Percentiles rank a stretch among this genome's conserved stretches.
Conservation (phyloP, 2,888 invertebrate species). For the Cephus sareptanus region DNA sequence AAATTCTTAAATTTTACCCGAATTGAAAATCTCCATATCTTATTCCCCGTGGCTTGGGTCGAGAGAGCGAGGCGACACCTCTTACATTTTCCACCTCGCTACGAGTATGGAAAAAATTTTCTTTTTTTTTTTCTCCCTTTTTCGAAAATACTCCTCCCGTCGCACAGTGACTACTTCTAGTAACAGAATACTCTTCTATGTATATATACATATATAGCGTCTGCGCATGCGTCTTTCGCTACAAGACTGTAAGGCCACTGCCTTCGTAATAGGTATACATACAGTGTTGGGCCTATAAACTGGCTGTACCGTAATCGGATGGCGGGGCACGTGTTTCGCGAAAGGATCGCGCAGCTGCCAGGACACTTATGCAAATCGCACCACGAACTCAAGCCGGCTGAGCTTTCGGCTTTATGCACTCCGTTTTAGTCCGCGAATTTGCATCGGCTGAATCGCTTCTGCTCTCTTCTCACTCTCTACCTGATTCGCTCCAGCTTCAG, state of each 20-base stretch:
- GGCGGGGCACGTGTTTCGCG: slow-evolving; percentile 58
- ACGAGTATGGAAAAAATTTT: not conserved
- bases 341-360: slow-evolving; percentile 55
- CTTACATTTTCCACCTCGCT: not conserved
- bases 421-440: slow-evolving; percentile 58
- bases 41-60: slow-evolving; percentile 30
- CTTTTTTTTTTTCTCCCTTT: not conserved
- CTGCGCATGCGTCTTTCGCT: not conserved
- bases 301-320: slow-evolving; percentile 43
- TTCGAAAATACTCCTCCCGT: not conserved
- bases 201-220: not conserved
- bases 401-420: slow-evolving; percentile 60
- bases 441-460: slow-evolving; percentile 56
- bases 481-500: slow-evolving; percentile 8
- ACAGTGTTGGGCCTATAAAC: not conserved
- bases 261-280: not conserved
- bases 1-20: slow-evolving; percentile 56
- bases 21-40: slow-evolving; percentile 55
- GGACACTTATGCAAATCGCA: slow-evolving; percentile 63
- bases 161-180: not conserved
- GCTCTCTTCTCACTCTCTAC: slow-evolving; percentile 11
- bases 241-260: not conserved
- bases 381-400: slow-evolving; percentile 48
- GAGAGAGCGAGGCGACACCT: slow-evolving; percentile 17
- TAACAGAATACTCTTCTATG: not conserved